A percentile compares a stretch with the other conserved stretches of the same genome.
Conservation (phyloP, 1,140 invertebrate species). For the Phthorimaea operculella region DNA sequence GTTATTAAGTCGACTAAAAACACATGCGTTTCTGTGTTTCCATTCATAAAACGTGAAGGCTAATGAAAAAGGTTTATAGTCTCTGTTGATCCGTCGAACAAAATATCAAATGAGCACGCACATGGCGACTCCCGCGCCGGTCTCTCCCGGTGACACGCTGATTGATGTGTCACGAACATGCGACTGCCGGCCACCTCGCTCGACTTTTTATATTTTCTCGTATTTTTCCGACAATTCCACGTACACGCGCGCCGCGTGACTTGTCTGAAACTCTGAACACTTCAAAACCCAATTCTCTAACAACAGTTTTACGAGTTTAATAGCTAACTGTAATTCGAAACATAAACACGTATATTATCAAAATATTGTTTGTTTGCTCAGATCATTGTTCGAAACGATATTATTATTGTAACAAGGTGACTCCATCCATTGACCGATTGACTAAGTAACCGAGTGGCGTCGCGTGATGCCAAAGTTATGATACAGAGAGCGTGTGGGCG, state of each 20-base stretch:
- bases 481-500: slow-evolving; percentile 26
- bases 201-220: slow-evolving; percentile 23
- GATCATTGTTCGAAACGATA: neutral
- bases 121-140: neutral
- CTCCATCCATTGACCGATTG: slow-evolving; percentile 25
- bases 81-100: neutral
- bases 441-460: slow-evolving; percentile 23
- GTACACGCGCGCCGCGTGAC: slow-evolving; percentile 10
- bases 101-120: neutral
- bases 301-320: neutral
- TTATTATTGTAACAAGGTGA: slow-evolving; percentile 34
- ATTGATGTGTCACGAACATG: slow-evolving; percentile 36
- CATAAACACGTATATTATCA: neutral
- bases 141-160: slow-evolving; percentile 32
- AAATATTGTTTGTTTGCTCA: neutral
- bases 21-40: neutral
- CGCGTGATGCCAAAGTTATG: slow-evolving; percentile 23
- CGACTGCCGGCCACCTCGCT: slow-evolving; percentile 21
- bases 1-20: too few relatives aligned
- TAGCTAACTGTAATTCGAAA: neutral
- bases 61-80: neutral
- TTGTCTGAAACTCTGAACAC: slow-evolving; percentile 13
- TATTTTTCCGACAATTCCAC: slow-evolving; percentile 19
- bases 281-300: slow-evolving; percentile 20
- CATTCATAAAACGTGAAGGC: neutral